A percentile compares a stretch with the other conserved stretches of the same genome.
These are phyloP conservation scores for Scatophagus argus DNA, from an alignment of 2,113 vertebrate species.

Conservation along the genomic window DNA sequence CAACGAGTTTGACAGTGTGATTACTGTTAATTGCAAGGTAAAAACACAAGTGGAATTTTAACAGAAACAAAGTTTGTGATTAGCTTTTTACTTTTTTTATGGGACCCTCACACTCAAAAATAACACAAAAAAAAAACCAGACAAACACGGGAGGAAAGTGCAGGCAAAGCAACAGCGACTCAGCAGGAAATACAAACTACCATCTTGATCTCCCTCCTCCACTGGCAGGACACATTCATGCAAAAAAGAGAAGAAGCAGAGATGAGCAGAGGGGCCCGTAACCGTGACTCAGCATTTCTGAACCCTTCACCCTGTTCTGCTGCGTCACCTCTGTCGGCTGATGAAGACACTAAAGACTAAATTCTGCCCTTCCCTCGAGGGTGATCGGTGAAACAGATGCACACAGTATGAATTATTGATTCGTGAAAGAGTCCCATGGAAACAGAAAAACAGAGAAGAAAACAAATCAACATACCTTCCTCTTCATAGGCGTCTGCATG, in stretches of 20 bases:
- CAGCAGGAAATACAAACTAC: conserved; percentile 81
- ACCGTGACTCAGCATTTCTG: conserved; percentile 69
- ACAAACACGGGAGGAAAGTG: conserved; percentile 60
- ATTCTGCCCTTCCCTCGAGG: conserved; percentile 20
- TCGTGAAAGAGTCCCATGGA: neutral
- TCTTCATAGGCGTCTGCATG: conserved; percentile 88
- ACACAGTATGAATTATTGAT: neutral
- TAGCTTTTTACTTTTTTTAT: conserved; percentile 44
- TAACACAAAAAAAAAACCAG: conserved; percentile 46
- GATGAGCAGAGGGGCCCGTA: conserved; percentile 59
- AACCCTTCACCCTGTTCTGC: conserved; percentile 59
- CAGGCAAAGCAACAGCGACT: conserved; percentile 71
- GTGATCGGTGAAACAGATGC: neutral
- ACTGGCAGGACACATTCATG: conserved; percentile 78
- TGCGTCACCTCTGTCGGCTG: neutral
- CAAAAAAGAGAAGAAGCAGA: conserved; percentile 80
- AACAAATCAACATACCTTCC: conserved; percentile 82
- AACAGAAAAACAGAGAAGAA: conserved; percentile 63
- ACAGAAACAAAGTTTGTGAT: conserved; percentile 46
- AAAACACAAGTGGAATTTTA: conserved; percentile 30
- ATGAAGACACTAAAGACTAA: neutral
- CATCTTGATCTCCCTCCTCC: conserved; percentile 84
- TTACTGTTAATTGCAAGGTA: conserved; percentile 64
- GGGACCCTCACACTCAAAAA: conserved; percentile 56
- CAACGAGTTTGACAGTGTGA: conserved; percentile 34